phyloP scores from a whole-genome alignment of 2,797 vertebrate genomes.

The Acanthurus tractus region DNA sequence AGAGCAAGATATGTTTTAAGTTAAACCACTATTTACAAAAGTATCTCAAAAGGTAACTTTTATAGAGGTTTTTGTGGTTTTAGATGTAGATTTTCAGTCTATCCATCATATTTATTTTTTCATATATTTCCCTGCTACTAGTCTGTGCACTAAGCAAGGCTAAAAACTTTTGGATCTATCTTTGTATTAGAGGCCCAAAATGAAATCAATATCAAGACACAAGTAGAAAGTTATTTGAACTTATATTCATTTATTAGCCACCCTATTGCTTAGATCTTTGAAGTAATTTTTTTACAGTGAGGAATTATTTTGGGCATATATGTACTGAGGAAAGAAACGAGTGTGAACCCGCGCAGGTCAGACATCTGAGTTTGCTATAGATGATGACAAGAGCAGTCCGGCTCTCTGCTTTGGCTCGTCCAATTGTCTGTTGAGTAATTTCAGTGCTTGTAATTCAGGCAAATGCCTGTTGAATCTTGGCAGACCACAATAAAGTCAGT shows the following conservation, averaged over 20 bases:
- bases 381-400: neutral
- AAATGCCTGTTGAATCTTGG: conserved; percentile 1
- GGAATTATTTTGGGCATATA: too few species aligned
- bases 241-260: neutral
- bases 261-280: neutral
- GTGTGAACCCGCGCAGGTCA: neutral
- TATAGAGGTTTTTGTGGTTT: too few species aligned
- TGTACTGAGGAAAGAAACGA: neutral
- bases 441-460: neutral
- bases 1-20: too few species aligned
- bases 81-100: too few species aligned
- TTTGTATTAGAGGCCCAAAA: too few species aligned
- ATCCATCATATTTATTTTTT: too few species aligned
- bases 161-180: neutral
- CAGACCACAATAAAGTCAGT: conserved; percentile 7
- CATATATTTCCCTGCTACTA: neutral
- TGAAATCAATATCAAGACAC: neutral
- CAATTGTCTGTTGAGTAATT: conserved; percentile 18
- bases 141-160: neutral
- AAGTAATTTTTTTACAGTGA: neutral
- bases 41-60: too few species aligned
- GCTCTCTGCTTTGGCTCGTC: neutral
- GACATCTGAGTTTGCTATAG: neutral
- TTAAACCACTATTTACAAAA: too few species aligned
- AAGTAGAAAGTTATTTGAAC: too few species aligned